phyloP scores from a whole-genome alignment of 2,113 vertebrate genomes.

The Maccullochella peelii region DNA sequence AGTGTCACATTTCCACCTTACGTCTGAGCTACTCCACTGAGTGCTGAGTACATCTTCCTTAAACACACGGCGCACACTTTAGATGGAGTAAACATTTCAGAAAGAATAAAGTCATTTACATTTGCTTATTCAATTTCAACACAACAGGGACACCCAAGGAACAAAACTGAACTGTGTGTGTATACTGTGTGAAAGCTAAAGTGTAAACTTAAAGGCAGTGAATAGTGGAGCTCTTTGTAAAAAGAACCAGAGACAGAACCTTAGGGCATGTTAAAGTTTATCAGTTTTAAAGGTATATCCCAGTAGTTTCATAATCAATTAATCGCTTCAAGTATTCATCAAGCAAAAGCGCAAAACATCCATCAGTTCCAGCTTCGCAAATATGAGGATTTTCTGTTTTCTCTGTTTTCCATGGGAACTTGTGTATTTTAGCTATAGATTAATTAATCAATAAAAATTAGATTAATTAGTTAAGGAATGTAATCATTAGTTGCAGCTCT shows the following conservation, averaged over 20 bases:
- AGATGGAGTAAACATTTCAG: neutral
- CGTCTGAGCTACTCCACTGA: neutral
- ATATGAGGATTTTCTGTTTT: neutral
- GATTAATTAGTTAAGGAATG: neutral
- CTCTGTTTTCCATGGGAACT: neutral
- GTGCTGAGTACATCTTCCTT: neutral
- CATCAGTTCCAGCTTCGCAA: neutral
- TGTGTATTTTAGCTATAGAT: neutral
- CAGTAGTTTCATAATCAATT: no score
- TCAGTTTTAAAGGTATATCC: neutral
- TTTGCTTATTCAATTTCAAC: neutral
- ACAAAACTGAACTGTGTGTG: neutral
- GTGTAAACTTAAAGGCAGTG: neutral
- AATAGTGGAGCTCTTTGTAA: neutral
- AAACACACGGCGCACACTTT: neutral
- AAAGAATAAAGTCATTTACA: neutral
- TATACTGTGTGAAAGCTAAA: neutral
- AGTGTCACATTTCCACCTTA: conserved; percentile 58
- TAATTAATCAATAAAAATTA: neutral
- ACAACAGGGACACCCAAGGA: neutral
- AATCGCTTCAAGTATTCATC: neutral
- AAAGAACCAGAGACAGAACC: neutral
- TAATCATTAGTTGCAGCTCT: neutral
- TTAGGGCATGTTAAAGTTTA: neutral
- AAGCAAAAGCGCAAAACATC: neutral